Conservation (phyloP, 30 jellyfish, hydroid and myxozoan genomes). For the Sanderia malayensis region DNA sequence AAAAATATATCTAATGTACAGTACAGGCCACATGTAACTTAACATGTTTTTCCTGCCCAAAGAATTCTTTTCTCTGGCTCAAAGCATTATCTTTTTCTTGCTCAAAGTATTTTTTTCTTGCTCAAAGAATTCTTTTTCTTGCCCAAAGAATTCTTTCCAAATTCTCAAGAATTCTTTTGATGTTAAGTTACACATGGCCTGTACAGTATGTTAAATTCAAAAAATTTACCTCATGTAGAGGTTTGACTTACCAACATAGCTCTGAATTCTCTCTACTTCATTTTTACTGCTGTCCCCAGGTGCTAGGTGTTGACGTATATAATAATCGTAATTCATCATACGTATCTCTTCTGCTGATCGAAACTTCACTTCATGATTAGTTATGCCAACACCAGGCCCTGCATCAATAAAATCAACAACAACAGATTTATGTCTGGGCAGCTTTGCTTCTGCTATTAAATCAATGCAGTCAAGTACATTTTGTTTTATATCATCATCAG, state of each 20-base stretch:
- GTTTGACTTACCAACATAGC: slow-evolving; percentile 45
- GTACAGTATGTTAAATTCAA: no score
- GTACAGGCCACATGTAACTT: slow-evolving; percentile 12
- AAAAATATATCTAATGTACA: no score
- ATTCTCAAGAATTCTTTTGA: slow-evolving; percentile 6
- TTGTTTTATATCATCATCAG: background rate
- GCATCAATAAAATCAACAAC: slow-evolving; percentile 28
- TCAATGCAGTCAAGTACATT: background rate
- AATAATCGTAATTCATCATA: slow-evolving; percentile 2
- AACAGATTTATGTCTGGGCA: background rate
- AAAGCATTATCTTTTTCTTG: background rate
- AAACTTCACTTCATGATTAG: slow-evolving; percentile 9
- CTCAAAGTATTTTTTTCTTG: background rate
- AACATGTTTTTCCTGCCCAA: background rate
- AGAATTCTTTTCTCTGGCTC: background rate
- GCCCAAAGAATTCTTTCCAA: slow-evolving; percentile 7
- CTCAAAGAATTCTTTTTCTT: background rate
- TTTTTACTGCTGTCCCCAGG: slow-evolving; percentile 31
- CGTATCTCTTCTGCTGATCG: background rate
- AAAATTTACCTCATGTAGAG: no score
- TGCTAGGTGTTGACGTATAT: slow-evolving; percentile 25
- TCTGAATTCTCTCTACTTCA: slow-evolving; percentile 34
- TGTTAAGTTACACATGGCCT: slow-evolving; percentile 14
- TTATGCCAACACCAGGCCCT: slow-evolving; percentile 31
- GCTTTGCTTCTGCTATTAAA: background rate